Base-by-base conservation (phyloP, 1,140 invertebrate species). In the Cepaea nemoralis region DNA sequence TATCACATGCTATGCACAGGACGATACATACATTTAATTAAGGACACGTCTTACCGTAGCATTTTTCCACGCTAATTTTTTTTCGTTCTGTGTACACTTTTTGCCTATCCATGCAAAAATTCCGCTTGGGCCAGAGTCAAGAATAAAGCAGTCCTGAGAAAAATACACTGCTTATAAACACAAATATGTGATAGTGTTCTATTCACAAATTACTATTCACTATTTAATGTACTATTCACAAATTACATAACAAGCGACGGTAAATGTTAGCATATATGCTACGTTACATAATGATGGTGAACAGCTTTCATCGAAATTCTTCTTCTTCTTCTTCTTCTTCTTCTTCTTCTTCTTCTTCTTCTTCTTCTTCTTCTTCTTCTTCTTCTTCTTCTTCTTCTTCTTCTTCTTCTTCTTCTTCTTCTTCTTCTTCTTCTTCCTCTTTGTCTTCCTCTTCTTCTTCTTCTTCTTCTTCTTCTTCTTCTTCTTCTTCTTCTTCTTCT, bases 21-120 rank as follows among this genome's bases (percentile, higher is more conserved):
- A n/a, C n/a, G n/a, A n/a, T n/a, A n/a, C n/a, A n/a, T n/a, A n/a
- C n/a, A n/a, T n/a, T n/a, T n/a, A n/a, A n/a, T n/a, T n/a, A 55
- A 10, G 8, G 19, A 10, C 50, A 55, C 8, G 45, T 84, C n/a
- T 83, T 87, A 92, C 91, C 79, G 89, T 93, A 2, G 95, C 96
- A 86, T 94, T 94, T 66, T 93, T 92, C 94, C 97, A 95, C 0
- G 95, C 94, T 88, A 95, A 94, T 22, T 93, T 89, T 86, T 96
- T 96, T 91, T 97, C 96, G 87, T 95, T 93, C 74, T 93, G 92
- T 3, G 94, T 95, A 45, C 95, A 94, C 48, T 94, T 93, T 86
- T 94, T 95, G 35, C 96, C 96, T 76, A 97, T 94, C 96, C 96
- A 97, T 0, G 96, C 95, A 90, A 94, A 97, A 63, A 97, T 93